Base-by-base conservation (phyloP, 2,888 invertebrate species). In the Julus scanicus region DNA sequence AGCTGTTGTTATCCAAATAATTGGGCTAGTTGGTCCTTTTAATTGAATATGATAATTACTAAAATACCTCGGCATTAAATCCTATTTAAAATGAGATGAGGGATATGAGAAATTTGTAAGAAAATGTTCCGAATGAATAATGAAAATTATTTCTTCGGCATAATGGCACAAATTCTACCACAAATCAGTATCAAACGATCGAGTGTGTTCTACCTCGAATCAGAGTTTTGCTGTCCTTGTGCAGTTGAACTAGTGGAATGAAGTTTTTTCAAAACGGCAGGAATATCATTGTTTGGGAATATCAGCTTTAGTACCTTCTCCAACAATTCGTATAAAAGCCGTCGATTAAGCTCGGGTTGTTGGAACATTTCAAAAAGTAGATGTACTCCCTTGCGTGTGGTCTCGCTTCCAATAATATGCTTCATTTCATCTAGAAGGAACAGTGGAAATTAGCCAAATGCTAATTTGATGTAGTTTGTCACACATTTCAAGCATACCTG, bases 331-430 rank as follows among this genome's bases (percentile, higher is more conserved):
- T 96, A 96, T 87, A 96, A 93, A 88, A 98, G 93, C 91, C 98
- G 94, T 91, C 95, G 94, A 92, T 98, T 98, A 88, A 98, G 94
- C 90, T 95, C 94, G 90, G 96, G 95, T 90, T 96, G 95, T 93
- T 98, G 98, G 91, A 97, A 96, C 91, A 98, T 94, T 91, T 97
- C 96, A 92, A 97, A 97, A 44, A 98, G 95, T 17, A 96, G 95
- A 88, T 96, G 93, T 17, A 97, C 93, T 5, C 98, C 98, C 90
- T 96, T 94, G 39, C 96, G 94, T 3, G 96, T 96, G 2, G 97
- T 96, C 91, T 97, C 97, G 84, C 96, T 95, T 0, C 98, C 98
- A 89, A 98, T 95, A 90, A 98, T 95, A 91, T 96, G 96, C 90
- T 96, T 95, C 89, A 98, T 93, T 92, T 98, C 98, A 93, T 98